Base-by-base conservation (phyloP, 2,113 vertebrate species). In the Hippocampus zosterae region DNA sequence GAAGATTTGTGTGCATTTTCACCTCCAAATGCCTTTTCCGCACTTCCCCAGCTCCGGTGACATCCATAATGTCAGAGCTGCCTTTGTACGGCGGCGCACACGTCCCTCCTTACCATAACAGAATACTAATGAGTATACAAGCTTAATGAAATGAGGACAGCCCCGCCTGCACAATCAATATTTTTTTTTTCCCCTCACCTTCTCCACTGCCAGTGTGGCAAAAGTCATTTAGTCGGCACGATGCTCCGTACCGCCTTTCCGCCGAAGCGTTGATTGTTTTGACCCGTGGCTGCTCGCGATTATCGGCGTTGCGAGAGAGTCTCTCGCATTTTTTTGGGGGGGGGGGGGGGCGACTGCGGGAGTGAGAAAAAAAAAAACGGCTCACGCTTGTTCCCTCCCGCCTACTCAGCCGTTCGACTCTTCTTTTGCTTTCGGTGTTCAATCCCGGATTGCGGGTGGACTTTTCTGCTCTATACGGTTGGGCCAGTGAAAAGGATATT, bases 61-160 rank as follows among this genome's bases (percentile, higher is more conserved):
- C 64, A 73, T 66, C 60, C 29, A 68, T 68, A 63, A 48, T 59
- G 12, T 42, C 40, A 57, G 53, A 57, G 48, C 25, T 37, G 65
- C 50, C 41, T 70, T 52, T 61, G 41, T 55, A 62, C 46, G 29
- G 72, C 16, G 57, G 29, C 37, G 46, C 70, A 59, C 66, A 29
- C 33, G 21, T 62, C 61, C 57, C 59, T 61, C 37, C 41, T 25
- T 19, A 44, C 73, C 48, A 23, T 65, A 18, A 74, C 74, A 46
- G 82, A 81, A 81, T 87, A 73, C 77, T 73, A 78, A 84, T 77
- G 65, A 79, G 69, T 21, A 15, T 27, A 69, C 59, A 48, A 77
- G 71, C 63, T 62, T 69, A 75, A 77, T 83, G 67, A 72, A 80
- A 72, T 69, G 64, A 72, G 71, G 65, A 33, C 42, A 69, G 64